Evolutionary conservation across 2,797 vertebrate genomes (phyloP).

Genomic region (Poeciliopsis turneri): DNA sequence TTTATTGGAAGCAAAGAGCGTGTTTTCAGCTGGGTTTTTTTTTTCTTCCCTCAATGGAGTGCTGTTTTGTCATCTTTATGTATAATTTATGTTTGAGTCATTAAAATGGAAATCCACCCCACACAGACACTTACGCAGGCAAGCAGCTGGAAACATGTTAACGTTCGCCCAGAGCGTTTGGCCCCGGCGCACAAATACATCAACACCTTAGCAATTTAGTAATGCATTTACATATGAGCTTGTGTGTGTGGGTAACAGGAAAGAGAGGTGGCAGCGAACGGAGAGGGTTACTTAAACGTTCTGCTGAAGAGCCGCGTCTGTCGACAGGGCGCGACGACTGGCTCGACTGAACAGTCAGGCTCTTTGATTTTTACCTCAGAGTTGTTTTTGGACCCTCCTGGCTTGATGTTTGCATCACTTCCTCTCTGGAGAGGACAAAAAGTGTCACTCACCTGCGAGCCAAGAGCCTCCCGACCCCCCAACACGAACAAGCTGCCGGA

Average conservation of each 20-base stretch:
- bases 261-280: conserved; percentile 20
- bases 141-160: conserved; percentile 45
- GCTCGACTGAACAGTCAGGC: conserved; percentile 38
- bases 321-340: conserved; percentile 49
- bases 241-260: conserved; percentile 13
- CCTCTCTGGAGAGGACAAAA: conserved; percentile 50
- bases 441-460: conserved; percentile 40
- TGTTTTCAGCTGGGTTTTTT: conserved; percentile 26
- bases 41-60: conserved; percentile 18
- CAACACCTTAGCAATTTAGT: conserved; percentile 12
- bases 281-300: conserved; percentile 7
- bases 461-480: background rate
- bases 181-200: conserved; percentile 13
- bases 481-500: conserved; percentile 14
- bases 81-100: conserved; percentile 67
- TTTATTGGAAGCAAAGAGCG: conserved; percentile 34
- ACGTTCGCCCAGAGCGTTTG: conserved; percentile 28
- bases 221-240: background rate
- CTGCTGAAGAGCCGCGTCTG: conserved; percentile 45
- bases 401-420: conserved; percentile 70
- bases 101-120: conserved; percentile 50
- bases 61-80: conserved; percentile 48
- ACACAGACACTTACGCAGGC: conserved; percentile 35
- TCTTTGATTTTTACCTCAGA: conserved; percentile 63
- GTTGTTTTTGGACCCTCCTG: conserved; percentile 62